Base-by-base conservation (phyloP, 1,140 invertebrate genomes). In the Drosophila setifemur region DNA sequence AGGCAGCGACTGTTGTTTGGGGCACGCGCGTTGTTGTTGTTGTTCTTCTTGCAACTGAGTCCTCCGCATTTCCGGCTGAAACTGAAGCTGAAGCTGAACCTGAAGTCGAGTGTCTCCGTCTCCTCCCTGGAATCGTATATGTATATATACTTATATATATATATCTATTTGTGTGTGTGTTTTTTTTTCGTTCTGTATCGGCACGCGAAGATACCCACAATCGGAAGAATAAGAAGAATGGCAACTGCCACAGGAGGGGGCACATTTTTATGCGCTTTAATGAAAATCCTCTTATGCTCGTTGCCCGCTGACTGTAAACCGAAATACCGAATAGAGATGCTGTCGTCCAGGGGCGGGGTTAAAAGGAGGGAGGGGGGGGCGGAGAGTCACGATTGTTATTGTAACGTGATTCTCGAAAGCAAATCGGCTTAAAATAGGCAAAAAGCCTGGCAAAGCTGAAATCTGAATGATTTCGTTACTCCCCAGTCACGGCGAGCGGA, bases 211-310 rank as follows among this genome's bases (percentile, higher is more conserved):
- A 50, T 58, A 78, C 45, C 53, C 69, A 35, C 68, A 77, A 57
- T 77, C 63, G 52, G 60, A 72, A 67, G 53, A 67, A 50, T 25
- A 67, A 61, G 44, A 76, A 69, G 52, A 70, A 70, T 29, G 39
- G 37, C 52, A 67, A 45, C 48, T 35, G 58, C 68, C 47, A 40
- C 50, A 52, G 33, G 61, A 47, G 50, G 66, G 63, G 28, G 23
- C 39, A 60, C 55, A 73, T 83, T 77, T 82, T 73, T 83, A 77
- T 83, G 63, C 78, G 78, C 74, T 73, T 76, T 86, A 85, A 85
- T 85, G 81, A 85, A 85, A 85, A 85, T 85, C 81, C 81, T 86
- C 81, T 85, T 85, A 85, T 69, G 74, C 35, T 63, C 68, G 63
- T 49, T 35, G 44, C 52, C 54, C 64, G 52, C 33, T 23, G 49